Base-by-base conservation (phyloP, 2,888 invertebrate species). In the Rhagium mordax region DNA sequence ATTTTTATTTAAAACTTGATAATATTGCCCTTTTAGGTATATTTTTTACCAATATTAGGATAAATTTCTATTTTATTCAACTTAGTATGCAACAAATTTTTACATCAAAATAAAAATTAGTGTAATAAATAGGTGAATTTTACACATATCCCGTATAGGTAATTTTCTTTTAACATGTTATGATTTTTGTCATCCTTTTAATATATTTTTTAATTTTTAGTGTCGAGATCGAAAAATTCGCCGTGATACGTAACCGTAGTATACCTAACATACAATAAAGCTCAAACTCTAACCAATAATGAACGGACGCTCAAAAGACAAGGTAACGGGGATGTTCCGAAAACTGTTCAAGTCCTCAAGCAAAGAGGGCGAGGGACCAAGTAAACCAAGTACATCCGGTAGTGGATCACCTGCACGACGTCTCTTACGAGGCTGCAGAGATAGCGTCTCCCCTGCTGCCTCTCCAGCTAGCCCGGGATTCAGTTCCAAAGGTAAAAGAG, bases 251-350 rank as follows among this genome's bases (percentile, higher is more conserved):
- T 24, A 3, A 59, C 13, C 18, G 5, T 10, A 10, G 18, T 48
- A n/a, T n/a, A n/a, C n/a, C 29, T 49, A 15, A n/a, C 20, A 24
- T 8, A 20, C 33, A 29, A 18, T 13, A 41, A 47, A 33, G 62
- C 61, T 59, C 53, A 48, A 51, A 51, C 47, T 20, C 53, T 53
- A 57, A n/a, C 24, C 53, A 67, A 79, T 87, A 83, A 94, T 94
- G 94, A 93, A 51, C 83, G 93, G 94, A 79, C 91, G 94, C 79
- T 94, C 95, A 33, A 94, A 94, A 87, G 95, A 95, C 85, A 95
- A 94, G 89, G 93, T 95, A 75, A 93, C 94, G 27, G 93, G 94
- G 24, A 95, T 94, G 64, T 93, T 95, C 88, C 91, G 93, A 81
- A 94, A 94, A 88, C 89, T 95, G 79, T 95, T 95, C 87, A 92